phyloP scores from a whole-genome alignment of 2,888 invertebrate species.

The Tyria jacobaeae region DNA sequence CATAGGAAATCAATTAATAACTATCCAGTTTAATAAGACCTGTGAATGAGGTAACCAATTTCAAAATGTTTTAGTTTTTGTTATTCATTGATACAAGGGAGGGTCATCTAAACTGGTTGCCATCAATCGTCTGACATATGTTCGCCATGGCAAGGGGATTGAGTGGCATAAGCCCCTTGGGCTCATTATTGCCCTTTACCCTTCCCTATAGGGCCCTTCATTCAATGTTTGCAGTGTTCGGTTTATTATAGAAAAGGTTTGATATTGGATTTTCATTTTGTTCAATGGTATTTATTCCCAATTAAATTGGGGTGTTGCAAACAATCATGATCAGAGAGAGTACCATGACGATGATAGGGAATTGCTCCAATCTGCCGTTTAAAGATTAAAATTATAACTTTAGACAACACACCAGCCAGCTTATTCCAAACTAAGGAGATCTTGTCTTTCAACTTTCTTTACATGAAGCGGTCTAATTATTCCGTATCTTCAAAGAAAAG shows the following conservation, averaged over 20 bases:
- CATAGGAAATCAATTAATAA: slow-evolving; percentile 76
- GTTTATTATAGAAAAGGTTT: slow-evolving; percentile 60
- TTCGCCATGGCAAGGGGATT: slow-evolving; percentile 74
- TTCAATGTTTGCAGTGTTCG: slow-evolving; percentile 74
- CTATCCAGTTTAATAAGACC: slow-evolving; percentile 61
- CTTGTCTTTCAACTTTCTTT: too few relatives aligned
- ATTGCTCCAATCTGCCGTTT: too few relatives aligned
- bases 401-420: too few relatives aligned
- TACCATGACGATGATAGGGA: too few relatives aligned
- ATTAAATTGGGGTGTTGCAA: neutral
- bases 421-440: too few relatives aligned
- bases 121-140: slow-evolving; percentile 77
- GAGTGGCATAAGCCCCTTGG: slow-evolving; percentile 82
- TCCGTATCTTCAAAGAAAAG: too few relatives aligned
- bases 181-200: slow-evolving; percentile 78
- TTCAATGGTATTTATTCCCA: slow-evolving; percentile 1
- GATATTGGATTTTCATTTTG: slow-evolving; percentile 25
- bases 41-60: slow-evolving; percentile 31
- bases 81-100: slow-evolving; percentile 36
- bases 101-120: slow-evolving; percentile 52
- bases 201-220: slow-evolving; percentile 67
- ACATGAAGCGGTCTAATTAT: too few relatives aligned
- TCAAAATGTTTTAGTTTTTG: slow-evolving; percentile 35
- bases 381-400: too few relatives aligned
- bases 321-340: too few relatives aligned